Conservation (phyloP, 2,888 invertebrate species). For the Hyalella azteca region DNA sequence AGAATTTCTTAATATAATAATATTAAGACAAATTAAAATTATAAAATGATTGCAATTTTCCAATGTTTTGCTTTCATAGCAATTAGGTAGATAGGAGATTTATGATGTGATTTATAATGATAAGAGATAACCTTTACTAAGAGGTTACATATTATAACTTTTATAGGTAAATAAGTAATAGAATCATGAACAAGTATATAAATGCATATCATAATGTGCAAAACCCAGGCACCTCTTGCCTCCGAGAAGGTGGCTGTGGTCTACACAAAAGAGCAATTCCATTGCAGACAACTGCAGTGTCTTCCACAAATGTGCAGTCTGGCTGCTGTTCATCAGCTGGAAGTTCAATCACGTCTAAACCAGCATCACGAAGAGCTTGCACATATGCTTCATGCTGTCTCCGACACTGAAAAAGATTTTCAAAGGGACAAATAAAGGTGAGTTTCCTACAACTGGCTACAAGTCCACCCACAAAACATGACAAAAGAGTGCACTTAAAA, state of each 20-base stretch:
- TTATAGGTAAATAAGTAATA: conserved; percentile 3
- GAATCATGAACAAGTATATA: not conserved
- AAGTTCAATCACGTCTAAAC: conserved; percentile 67
- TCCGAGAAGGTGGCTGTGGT: conserved; percentile 63
- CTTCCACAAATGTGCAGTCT: conserved; percentile 66
- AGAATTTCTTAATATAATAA: too few species aligned
- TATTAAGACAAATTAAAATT: too few species aligned
- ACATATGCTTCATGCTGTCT: conserved; percentile 66
- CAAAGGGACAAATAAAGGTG: not conserved
- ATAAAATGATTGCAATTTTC: too few species aligned
- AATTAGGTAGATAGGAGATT: too few species aligned
- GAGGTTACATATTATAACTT: not conserved
- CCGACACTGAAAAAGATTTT: conserved; percentile 57
- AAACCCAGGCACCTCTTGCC: conserved; percentile 64
- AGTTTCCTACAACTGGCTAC: not conserved
- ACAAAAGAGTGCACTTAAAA: not conserved
- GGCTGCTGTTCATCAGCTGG: conserved; percentile 66
- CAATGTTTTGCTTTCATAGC: too few species aligned
- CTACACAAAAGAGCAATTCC: conserved; percentile 67
- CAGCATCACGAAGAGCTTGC: conserved; percentile 64
- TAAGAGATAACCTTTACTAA: not conserved
- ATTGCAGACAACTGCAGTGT: conserved; percentile 67
- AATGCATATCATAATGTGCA: not conserved
- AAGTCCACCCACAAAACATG: not conserved
- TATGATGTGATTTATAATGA: too few species aligned